Base-by-base conservation (phyloP, 2,797 vertebrate species). In the Lacerta agilis region DNA sequence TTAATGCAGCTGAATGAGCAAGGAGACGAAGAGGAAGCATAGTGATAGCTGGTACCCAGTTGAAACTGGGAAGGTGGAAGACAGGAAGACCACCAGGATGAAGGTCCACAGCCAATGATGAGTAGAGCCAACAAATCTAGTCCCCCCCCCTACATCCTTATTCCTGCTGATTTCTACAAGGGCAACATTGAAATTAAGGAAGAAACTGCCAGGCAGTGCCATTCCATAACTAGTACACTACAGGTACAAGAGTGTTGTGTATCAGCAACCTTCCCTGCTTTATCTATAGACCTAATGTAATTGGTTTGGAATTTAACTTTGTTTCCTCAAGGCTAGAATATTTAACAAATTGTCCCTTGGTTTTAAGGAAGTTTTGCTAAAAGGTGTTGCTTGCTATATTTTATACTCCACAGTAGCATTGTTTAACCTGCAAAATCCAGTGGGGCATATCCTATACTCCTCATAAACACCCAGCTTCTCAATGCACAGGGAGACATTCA, bases 361-460 rank as follows among this genome's bases (percentile, higher is more conserved):
- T 41, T 17, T 55, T 43, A 41, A 83, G 3, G 2, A 43, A 55
- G 23, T 80, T n/a, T 67, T 92, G 64, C 79, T 73, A 8, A 36
- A 78, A 78, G 78, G 25, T 45, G 25, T 49, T 73, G 25, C 27
- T 29, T 78, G 27, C 92, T 64, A 43, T 86, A 71, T 89, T 25
- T 88, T 72, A 33, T 5, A 67, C 78, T 87, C 83, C 80, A 81
- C 77, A 85, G 8, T 88, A 88, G 33, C 38, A 69, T 92, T 91
- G 85, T 29, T 90, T 75, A 77, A 79, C 89, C 90, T 90, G 89
- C 88, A 87, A 89, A 89, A 87, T 45, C 79, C 49, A 81, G 6
- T 6, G 25, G 38, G 23, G 9, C 73, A 36, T 11, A 7, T 29
- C 7, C 27, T 17, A 13, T 49, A 43, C 8, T 77, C 41, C 3